These are phyloP conservation scores for Balaeniceps rex DNA, from an alignment of 2,113 vertebrate species.

Conservation along the genomic window DNA sequence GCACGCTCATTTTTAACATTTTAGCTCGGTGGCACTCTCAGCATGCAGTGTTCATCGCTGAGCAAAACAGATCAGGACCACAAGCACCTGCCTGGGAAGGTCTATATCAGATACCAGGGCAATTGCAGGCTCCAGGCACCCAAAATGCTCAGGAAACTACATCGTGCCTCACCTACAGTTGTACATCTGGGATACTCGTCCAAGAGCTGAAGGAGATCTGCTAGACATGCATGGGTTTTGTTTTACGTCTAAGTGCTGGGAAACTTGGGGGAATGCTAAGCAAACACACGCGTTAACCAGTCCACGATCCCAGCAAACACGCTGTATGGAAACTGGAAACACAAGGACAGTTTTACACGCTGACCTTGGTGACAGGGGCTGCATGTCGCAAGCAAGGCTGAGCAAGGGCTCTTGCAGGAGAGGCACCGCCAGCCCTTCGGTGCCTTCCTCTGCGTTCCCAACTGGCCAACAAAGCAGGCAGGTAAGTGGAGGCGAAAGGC, in stretches of 20 bases:
- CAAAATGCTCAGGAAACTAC: not conserved
- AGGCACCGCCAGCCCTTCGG: not conserved
- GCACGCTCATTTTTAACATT: fast-evolving
- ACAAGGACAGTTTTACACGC: not conserved
- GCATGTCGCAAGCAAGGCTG: not conserved
- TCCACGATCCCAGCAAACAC: fast-evolving
- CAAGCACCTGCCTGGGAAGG: not conserved
- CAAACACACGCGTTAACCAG: not conserved
- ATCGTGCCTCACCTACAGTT: fast-evolving
- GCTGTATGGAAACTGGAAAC: not conserved
- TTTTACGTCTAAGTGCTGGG: not conserved
- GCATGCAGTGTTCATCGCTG: fast-evolving
- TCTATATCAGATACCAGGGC: not conserved
- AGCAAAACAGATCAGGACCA: not conserved
- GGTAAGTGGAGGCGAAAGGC: not conserved
- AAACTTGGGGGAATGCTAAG: too few relatives aligned
- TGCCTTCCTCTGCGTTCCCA: not conserved
- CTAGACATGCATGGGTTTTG: fast-evolving
- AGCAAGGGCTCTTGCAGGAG: not conserved
- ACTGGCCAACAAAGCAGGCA: not conserved
- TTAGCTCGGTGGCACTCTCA: too few relatives aligned
- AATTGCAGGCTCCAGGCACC: not conserved
- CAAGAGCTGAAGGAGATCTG: not conserved
- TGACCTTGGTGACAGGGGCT: fast-evolving
- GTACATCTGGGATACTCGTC: not conserved